Evolutionary conservation across 2,113 vertebrate species (phyloP).

Genomic region (Pholis gunnellus): DNA sequence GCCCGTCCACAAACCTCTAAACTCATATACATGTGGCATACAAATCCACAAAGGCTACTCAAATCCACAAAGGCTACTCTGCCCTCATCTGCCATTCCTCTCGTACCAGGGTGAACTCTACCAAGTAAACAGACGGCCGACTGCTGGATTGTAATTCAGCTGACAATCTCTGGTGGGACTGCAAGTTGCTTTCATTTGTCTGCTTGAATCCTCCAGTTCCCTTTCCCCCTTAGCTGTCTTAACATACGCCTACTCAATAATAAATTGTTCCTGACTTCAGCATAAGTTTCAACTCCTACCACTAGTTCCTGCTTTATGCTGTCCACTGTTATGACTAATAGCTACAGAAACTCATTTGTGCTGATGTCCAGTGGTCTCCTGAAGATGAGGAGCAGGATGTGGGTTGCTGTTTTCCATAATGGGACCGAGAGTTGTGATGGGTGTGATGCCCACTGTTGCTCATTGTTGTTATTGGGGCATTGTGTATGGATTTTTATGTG

Average conservation of each 20-base stretch:
- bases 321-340: constrained; percentile 49
- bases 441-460: background rate
- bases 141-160: constrained; percentile 49
- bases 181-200: constrained; percentile 61
- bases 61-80: constrained; percentile 45
- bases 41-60: constrained; percentile 52
- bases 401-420: constrained; percentile 29
- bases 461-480: background rate
- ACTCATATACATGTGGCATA: constrained; percentile 54
- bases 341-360: constrained; percentile 45
- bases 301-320: constrained; percentile 19
- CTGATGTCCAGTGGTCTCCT: constrained; percentile 37
- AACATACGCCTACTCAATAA: constrained; percentile 50
- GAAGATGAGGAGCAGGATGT: constrained; percentile 21
- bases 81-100: constrained; percentile 61
- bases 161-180: constrained; percentile 57
- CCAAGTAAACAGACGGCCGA: constrained; percentile 57
- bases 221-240: constrained; percentile 43
- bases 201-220: constrained; percentile 46
- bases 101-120: constrained; percentile 39
- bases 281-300: constrained; percentile 32
- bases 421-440: background rate
- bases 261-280: constrained; percentile 61
- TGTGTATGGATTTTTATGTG: background rate
- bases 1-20: constrained; percentile 32